Conservation (phyloP, 2,888 invertebrate species). For the Kuschelorhynchus macadamiae region DNA sequence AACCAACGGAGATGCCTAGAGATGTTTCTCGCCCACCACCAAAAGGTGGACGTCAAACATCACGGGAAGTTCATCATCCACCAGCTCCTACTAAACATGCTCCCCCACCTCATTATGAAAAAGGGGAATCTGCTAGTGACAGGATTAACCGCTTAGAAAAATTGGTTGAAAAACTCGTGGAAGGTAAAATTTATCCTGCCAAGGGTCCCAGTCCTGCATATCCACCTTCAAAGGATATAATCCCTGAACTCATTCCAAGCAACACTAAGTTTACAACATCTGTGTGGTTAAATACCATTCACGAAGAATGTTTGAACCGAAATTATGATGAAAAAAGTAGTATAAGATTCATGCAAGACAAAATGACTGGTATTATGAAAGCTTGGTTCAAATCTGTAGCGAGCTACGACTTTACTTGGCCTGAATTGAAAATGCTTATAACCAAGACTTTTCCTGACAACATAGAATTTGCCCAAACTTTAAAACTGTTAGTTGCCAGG, state of each 20-base stretch:
- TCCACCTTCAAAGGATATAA: slow-evolving; percentile 4
- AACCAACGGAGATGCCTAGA: background rate
- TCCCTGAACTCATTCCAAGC: slow-evolving; percentile 53
- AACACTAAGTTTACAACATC: slow-evolving; percentile 57
- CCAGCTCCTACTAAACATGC: background rate
- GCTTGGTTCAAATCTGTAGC: slow-evolving; percentile 59
- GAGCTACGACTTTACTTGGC: slow-evolving; percentile 58
- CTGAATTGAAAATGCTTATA: slow-evolving; percentile 59
- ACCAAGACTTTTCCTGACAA: slow-evolving; percentile 60
- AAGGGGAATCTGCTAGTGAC: slow-evolving; percentile 44
- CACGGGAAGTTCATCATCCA: background rate
- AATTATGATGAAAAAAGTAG: slow-evolving; percentile 56
- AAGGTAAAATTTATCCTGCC: slow-evolving; percentile 16
- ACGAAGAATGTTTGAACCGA: slow-evolving; percentile 55
- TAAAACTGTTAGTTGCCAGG: slow-evolving; percentile 55
- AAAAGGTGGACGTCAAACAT: background rate
- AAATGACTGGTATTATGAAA: slow-evolving; percentile 60
- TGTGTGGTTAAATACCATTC: slow-evolving; percentile 59
- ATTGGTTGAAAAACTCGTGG: slow-evolving; percentile 57
- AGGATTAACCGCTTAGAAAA: slow-evolving; percentile 57
- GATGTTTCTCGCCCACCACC: background rate
- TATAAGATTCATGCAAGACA: slow-evolving; percentile 54
- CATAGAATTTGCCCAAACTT: slow-evolving; percentile 56
- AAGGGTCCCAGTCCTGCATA: slow-evolving; percentile 1
- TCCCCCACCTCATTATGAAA: slow-evolving; percentile 22